These are phyloP conservation scores for Corydoras sp. DNA, from an alignment of 2,113 vertebrate genomes.

Conservation along the genomic window DNA sequence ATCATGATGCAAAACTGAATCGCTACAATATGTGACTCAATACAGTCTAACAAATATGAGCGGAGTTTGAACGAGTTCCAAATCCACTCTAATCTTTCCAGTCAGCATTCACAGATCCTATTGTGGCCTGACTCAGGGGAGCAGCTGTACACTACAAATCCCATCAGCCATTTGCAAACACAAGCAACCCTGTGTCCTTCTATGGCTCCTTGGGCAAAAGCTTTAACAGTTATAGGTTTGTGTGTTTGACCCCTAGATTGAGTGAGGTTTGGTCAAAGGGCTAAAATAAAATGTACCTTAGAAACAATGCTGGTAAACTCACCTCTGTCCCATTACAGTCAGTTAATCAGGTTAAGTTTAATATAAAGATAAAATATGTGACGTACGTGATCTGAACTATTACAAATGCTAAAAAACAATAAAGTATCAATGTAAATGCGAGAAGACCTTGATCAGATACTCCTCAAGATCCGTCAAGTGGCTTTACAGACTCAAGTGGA, in stretches of 20 bases:
- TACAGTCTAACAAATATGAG: background rate
- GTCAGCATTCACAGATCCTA: conserved; percentile 26
- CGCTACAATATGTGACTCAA: too few species aligned
- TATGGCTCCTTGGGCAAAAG: conserved; percentile 41
- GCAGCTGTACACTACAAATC: conserved; percentile 36
- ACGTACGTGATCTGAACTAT: too few species aligned
- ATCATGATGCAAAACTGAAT: too few species aligned
- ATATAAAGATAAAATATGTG: too few species aligned
- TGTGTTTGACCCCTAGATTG: conserved; percentile 55
- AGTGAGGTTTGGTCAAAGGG: background rate
- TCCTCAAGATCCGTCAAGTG: too few species aligned
- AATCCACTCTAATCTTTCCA: conserved; percentile 35
- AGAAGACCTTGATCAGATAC: too few species aligned
- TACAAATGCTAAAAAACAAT: too few species aligned
- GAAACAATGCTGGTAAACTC: too few species aligned
- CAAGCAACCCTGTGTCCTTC: conserved; percentile 33
- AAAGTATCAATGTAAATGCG: too few species aligned
- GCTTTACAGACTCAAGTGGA: too few species aligned
- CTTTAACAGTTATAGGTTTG: conserved; percentile 50
- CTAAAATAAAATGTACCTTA: background rate
- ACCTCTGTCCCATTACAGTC: too few species aligned
- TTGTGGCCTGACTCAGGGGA: conserved; percentile 33
- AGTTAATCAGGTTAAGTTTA: too few species aligned
- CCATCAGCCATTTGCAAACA: conserved; percentile 48
- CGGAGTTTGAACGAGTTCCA: conserved; percentile 2